Conservation (phyloP, 2,113 vertebrate species). For the Nycticryphes semicollaris region DNA sequence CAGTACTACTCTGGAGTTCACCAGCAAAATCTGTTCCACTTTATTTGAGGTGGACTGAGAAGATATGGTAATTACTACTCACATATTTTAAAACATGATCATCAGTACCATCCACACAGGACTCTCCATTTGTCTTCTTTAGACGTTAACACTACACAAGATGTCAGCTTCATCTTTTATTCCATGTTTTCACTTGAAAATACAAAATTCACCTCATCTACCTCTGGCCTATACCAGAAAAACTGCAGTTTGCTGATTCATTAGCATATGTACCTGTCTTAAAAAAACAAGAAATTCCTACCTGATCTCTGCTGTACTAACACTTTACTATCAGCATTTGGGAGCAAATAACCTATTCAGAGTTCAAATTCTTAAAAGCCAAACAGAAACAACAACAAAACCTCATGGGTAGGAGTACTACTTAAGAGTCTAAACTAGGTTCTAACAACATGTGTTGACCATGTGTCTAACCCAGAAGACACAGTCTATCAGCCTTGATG, state of each 20-base stretch:
- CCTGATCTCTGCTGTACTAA: not conserved
- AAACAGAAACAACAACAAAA: not conserved
- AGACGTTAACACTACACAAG: not conserved
- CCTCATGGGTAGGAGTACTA: not conserved
- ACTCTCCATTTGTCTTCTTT: not conserved
- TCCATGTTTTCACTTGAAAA: not conserved
- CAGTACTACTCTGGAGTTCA: not conserved
- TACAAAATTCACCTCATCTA: not conserved
- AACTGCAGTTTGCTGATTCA: not conserved
- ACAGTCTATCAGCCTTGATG: not conserved
- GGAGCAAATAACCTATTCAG: not conserved
- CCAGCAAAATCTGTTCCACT: not conserved
- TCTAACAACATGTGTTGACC: not conserved
- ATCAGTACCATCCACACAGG: not conserved
- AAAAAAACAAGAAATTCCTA: not conserved
- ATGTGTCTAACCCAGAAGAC: slow-evolving; percentile 4
- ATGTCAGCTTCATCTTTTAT: not conserved
- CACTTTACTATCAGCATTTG: not conserved
- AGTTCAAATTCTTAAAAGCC: not conserved
- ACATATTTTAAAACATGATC: not conserved
- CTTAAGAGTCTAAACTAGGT: not conserved
- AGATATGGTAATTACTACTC: not conserved
- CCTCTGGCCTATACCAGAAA: not conserved
- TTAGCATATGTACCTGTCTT: not conserved
- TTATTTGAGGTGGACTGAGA: not conserved